Evolutionary conservation across 2,113 vertebrate species (phyloP), one percentile per base, ranked within the genome.

Genomic region (Scomber scombrus): DNA sequence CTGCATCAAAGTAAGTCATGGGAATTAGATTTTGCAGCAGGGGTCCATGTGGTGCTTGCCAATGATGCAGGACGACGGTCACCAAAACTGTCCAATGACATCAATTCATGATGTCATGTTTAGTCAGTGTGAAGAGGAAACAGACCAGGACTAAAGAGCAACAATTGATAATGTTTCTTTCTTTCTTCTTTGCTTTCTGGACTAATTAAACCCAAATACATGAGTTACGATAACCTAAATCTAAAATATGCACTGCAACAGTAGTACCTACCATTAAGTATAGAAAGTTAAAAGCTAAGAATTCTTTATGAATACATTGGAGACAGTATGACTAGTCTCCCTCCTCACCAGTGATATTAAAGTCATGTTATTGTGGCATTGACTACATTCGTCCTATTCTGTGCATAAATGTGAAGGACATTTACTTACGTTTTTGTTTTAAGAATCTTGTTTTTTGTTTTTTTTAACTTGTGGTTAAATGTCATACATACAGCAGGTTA

Each of bases 401-500:
- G 26, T 11, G 50, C 26, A 19, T 12, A 16, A 21, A 67, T 49
- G 21, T 66, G 12, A 78, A 74, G 14, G 29, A 56, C 56, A 11
- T 47, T 81, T 51, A n/a, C 51, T 40, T 64, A 14, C 6, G 19
- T 46, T 58, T 65, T 6, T 21, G 23, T 55, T 72, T 40, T 15
- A 18, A 70, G 16, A 49, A 63, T 18, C 5, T 29, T 10, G 1
- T 51, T 23, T 55, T 61, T 29, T 16, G 7, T 67, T 31, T 67
- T 51, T 54, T 54, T 54, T n/a, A 54, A 7, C 3, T 23, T 45
- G 56, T 23, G 34, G 23, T 63, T 29, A 73, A 89, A 84, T 87
- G 71, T 73, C 80, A 75, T 13, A 18, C 68, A 68, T 43, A 13
- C 23, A 43, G 46, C 49, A 34, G 51, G 63, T 60, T 89, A 80